These are phyloP conservation scores for Varecia variegata DNA, from an alignment of 2,797 vertebrate genomes.

Conservation along the genomic window DNA sequence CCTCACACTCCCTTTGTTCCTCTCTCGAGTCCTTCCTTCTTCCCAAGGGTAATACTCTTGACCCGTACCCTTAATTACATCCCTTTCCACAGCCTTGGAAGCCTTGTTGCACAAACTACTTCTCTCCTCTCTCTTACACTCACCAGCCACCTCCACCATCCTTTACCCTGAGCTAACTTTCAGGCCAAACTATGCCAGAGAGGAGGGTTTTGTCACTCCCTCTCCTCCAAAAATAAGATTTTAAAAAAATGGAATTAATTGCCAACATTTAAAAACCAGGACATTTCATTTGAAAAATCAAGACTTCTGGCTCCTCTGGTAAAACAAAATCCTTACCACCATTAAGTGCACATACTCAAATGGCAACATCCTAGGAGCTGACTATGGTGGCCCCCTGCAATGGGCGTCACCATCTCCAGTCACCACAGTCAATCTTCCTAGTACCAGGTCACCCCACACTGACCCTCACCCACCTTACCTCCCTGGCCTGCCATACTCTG, in stretches of 20 bases:
- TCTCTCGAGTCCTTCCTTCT: neutral
- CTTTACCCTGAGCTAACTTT: neutral
- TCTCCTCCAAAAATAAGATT: neutral
- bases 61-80: neutral
- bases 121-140: neutral
- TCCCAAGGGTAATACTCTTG: neutral
- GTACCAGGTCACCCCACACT: neutral
- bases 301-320: neutral
- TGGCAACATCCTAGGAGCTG: neutral
- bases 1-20: neutral
- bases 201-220: neutral
- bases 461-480: neutral
- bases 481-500: neutral
- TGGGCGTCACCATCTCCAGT: neutral
- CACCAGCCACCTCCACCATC: neutral
- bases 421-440: neutral
- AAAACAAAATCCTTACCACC: neutral
- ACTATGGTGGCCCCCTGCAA: neutral
- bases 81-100: neutral
- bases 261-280: conserved; percentile 16
- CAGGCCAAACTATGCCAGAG: neutral
- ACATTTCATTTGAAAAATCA: conserved; percentile 8
- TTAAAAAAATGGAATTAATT: neutral
- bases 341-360: neutral
- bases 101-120: neutral